phyloP scores from a whole-genome alignment of 2,888 invertebrate species.

The Zaprionus lineosus region DNA sequence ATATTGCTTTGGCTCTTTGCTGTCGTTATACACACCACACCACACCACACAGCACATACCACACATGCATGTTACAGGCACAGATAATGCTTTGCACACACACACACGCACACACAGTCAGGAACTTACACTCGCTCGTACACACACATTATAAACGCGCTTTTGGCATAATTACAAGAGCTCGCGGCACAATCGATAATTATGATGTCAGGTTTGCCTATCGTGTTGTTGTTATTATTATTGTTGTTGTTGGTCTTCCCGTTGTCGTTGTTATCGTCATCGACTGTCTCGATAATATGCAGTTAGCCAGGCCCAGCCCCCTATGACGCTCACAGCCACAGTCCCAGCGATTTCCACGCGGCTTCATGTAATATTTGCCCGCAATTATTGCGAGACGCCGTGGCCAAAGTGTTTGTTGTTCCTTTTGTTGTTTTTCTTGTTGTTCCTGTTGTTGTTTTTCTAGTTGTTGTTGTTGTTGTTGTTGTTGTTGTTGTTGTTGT shows the following conservation, averaged over 20 bases:
- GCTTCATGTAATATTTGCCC: slow-evolving; percentile 72
- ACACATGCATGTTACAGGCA: no score
- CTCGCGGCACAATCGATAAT: slow-evolving; percentile 62
- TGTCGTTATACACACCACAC: not conserved
- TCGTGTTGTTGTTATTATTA: slow-evolving; percentile 28
- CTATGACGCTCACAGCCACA: slow-evolving; percentile 25
- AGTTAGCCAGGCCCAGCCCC: slow-evolving; percentile 38
- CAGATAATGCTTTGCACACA: no score
- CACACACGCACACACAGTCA: not conserved
- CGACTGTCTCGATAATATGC: slow-evolving; percentile 56
- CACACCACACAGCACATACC: no score
- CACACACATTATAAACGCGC: slow-evolving; percentile 58
- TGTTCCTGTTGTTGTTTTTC: slow-evolving; percentile 60
- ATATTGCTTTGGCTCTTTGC: slow-evolving; percentile 35
- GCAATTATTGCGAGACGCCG: slow-evolving; percentile 69
- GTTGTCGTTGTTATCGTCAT: slow-evolving; percentile 57
- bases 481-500: slow-evolving; percentile 31
- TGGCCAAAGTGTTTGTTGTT: slow-evolving; percentile 29
- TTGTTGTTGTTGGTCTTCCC: slow-evolving; percentile 3
- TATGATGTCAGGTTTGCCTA: slow-evolving; percentile 54
- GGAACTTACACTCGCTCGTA: not conserved
- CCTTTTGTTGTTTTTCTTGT: slow-evolving; percentile 27
- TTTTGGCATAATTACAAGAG: slow-evolving; percentile 69
- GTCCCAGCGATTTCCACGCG: slow-evolving; percentile 19
- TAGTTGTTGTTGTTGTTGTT: slow-evolving; percentile 46